A percentile compares a stretch with the other conserved stretches of the same genome.
Conservation (phyloP, 23 tunicate species). For the Ascidia mentula region DNA sequence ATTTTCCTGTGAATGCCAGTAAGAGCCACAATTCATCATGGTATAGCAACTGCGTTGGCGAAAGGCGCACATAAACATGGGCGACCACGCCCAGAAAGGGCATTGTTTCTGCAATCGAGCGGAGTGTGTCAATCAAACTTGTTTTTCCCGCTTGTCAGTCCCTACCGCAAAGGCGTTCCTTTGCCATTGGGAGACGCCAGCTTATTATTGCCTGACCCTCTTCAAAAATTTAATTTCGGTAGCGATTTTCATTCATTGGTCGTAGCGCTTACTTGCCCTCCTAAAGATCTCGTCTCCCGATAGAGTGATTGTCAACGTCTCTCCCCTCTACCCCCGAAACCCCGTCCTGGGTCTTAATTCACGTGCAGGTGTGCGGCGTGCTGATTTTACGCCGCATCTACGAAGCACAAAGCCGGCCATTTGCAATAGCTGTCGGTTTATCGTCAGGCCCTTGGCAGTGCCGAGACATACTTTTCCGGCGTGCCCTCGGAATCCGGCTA, state of each 20-base stretch:
- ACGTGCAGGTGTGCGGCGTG: neutral
- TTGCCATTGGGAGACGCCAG: no score
- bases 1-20: neutral
- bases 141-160: no score
- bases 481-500: conserved; percentile 1
- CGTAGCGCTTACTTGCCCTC: neutral
- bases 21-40: neutral
- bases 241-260: neutral
- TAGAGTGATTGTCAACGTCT: neutral
- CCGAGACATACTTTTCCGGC: conserved; percentile 7
- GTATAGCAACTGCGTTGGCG: neutral
- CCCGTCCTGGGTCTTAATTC: neutral
- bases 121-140: neutral
- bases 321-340: neutral
- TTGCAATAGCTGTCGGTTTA: conserved; percentile 3
- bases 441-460: neutral
- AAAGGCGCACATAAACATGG: neutral
- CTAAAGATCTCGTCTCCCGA: neutral
- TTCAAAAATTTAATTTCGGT: neutral
- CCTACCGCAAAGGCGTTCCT: no score
- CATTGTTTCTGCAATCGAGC: neutral
- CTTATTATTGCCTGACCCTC: neutral
- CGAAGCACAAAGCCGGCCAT: neutral
- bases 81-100: neutral
- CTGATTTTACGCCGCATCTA: neutral